phyloP scores from a whole-genome alignment of 2,888 invertebrate genomes.

The Callosobruchus maculatus region DNA sequence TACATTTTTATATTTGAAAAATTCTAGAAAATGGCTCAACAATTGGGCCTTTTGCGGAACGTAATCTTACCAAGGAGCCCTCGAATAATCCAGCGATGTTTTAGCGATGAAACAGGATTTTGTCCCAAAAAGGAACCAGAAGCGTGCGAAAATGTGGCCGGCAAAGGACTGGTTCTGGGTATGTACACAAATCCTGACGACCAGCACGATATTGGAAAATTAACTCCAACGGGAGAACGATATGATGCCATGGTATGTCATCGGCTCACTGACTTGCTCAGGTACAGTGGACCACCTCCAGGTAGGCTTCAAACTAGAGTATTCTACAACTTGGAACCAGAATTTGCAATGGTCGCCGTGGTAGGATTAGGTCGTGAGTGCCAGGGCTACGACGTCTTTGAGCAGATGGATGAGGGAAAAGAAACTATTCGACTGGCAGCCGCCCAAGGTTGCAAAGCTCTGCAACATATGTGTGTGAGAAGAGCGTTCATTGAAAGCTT shows the following conservation, averaged over 20 bases:
- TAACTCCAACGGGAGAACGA: conserved; percentile 60
- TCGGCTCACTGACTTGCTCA: conserved; percentile 53
- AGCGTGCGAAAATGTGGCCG: not conserved
- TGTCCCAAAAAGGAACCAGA: not conserved
- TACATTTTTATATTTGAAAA: not conserved
- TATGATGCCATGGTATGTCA: conserved; percentile 57
- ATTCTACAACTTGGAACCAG: conserved; percentile 62
- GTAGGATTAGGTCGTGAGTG: conserved; percentile 72
- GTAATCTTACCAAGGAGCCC: not conserved
- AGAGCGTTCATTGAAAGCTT: conserved; percentile 70
- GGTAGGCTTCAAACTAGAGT: conserved; percentile 57
- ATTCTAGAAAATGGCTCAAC: not conserved
- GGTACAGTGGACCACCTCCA: conserved; percentile 50
- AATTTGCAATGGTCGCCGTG: conserved; percentile 65
- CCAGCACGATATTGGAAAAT: conserved; percentile 53
- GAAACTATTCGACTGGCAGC: conserved; percentile 72
- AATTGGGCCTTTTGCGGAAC: not conserved
- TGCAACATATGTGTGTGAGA: conserved; percentile 54
- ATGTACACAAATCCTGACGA: conserved; percentile 59
- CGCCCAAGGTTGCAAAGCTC: conserved; percentile 57
- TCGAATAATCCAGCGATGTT: not conserved
- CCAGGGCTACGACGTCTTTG: conserved; percentile 62
- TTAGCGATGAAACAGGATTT: not conserved
- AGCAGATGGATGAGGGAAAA: conserved; percentile 69
- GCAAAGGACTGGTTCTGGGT: conserved; percentile 59